Percentiles rank a stretch among this genome's conserved stretches.
These are phyloP conservation scores for Napeogenes sylphis DNA, from an alignment of 2,888 invertebrate genomes.

Conservation along the genomic window DNA sequence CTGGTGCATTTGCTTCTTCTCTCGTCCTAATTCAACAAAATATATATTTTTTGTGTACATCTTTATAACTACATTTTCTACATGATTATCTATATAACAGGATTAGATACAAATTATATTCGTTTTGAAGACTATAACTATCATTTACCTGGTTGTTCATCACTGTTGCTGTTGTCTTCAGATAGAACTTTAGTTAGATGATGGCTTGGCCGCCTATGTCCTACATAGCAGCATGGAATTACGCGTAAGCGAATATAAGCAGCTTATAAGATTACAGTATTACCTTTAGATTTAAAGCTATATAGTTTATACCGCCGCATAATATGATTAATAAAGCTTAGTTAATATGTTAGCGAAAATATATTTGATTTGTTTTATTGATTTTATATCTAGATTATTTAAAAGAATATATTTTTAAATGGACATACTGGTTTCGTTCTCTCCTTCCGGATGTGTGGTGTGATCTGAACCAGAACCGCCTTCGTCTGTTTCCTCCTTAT, in stretches of 20 bases:
- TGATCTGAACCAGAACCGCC: constrained; percentile 66
- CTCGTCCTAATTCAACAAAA: too few relatives aligned
- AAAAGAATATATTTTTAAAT: background rate
- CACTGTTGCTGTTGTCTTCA: constrained; percentile 82
- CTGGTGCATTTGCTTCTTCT: too few relatives aligned
- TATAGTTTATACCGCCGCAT: background rate
- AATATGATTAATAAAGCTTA: constrained; percentile 1
- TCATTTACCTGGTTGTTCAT: constrained; percentile 67
- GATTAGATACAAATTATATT: too few relatives aligned
- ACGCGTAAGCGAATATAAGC: constrained; percentile 22
- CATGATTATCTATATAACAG: too few relatives aligned
- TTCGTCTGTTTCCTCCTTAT: constrained; percentile 73
- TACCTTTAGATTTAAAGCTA: background rate
- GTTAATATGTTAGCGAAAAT: background rate
- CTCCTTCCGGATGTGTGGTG: constrained; percentile 66
- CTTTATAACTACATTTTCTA: too few relatives aligned
- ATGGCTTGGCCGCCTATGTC: constrained; percentile 70
- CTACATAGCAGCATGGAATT: constrained; percentile 65
- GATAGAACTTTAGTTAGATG: constrained; percentile 80
- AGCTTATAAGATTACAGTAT: constrained; percentile 7
- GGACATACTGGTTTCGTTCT: constrained; percentile 63
- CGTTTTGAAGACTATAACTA: too few relatives aligned
- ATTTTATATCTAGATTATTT: background rate
- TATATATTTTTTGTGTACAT: too few relatives aligned
- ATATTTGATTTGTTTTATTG: background rate